These are phyloP conservation scores for Taphrorychus bicolor DNA, from an alignment of 2,888 invertebrate genomes.

Conservation along the genomic window DNA sequence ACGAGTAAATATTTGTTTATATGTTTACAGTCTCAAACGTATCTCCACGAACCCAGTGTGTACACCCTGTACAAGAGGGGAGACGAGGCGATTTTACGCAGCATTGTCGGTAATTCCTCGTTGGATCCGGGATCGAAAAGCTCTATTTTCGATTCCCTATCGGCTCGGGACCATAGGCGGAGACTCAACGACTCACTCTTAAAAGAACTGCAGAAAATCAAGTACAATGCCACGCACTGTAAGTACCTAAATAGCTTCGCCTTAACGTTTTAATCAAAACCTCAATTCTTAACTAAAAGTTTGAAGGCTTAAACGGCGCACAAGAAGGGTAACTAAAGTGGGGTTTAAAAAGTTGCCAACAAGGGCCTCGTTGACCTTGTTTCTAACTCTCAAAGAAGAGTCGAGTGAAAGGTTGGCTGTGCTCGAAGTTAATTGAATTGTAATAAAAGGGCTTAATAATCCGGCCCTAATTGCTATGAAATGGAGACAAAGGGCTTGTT, in stretches of 20 bases:
- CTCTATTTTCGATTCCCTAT: slow-evolving; percentile 32
- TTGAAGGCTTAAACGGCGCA: neutral
- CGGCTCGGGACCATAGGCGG: slow-evolving; percentile 7
- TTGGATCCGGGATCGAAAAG: slow-evolving; percentile 25
- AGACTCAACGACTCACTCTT: slow-evolving; percentile 28
- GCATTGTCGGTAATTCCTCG: slow-evolving; percentile 36
- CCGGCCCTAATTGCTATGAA: neutral
- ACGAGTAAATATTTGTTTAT: neutral
- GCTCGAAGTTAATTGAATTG: neutral
- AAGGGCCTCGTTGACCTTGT: neutral
- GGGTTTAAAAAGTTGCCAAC: neutral
- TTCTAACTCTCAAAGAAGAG: neutral
- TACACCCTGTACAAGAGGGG: slow-evolving; percentile 38
- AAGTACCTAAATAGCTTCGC: slow-evolving; percentile 28
- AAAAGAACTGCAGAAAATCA: slow-evolving; percentile 22
- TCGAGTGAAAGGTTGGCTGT: neutral
- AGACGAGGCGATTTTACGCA: slow-evolving; percentile 20
- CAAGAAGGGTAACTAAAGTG: neutral
- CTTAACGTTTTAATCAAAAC: neutral
- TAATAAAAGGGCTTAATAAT: neutral
- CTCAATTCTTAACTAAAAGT: neutral
- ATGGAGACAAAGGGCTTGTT: neutral
- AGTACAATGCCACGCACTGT: slow-evolving; percentile 39
- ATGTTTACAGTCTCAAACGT: slow-evolving; percentile 50
- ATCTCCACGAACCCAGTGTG: slow-evolving; percentile 43